These are phyloP conservation scores for Tapirus terrestris DNA, from an alignment of 2,113 vertebrate genomes.

Conservation along the genomic window DNA sequence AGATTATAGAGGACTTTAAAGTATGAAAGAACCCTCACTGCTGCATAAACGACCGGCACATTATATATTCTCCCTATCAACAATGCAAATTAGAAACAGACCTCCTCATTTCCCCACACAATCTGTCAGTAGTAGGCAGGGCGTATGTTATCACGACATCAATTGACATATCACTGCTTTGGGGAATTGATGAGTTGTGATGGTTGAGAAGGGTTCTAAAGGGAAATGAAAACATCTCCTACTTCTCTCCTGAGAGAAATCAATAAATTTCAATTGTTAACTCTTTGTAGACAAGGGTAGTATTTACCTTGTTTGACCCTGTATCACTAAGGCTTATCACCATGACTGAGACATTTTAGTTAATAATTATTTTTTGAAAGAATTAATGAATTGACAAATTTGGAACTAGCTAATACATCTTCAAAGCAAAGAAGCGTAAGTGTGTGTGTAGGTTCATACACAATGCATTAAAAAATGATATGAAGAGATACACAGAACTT, in stretches of 20 bases:
- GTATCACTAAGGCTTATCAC: background rate
- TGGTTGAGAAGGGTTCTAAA: background rate
- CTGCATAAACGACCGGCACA: background rate
- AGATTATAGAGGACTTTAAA: background rate
- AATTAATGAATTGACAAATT: background rate
- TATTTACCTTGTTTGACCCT: background rate
- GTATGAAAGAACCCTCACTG: background rate
- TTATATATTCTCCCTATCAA: background rate
- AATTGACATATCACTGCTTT: background rate
- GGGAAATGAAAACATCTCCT: background rate
- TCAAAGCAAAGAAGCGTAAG: background rate
- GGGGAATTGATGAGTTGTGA: background rate
- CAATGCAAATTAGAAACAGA: background rate
- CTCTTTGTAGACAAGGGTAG: background rate
- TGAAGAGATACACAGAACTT: background rate
- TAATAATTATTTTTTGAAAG: conserved; percentile 20
- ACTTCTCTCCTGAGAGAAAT: background rate
- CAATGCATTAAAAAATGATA: background rate
- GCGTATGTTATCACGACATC: background rate
- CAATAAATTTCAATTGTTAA: background rate
- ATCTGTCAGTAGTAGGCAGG: background rate
- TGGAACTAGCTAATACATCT: background rate
- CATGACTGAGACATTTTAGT: background rate
- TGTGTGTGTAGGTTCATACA: background rate
- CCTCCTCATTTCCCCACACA: background rate